A percentile compares a stretch with the other conserved stretches of the same genome.
phyloP scores from a whole-genome alignment of 2,797 vertebrate genomes.

The Hydrocynus forskahlii region DNA sequence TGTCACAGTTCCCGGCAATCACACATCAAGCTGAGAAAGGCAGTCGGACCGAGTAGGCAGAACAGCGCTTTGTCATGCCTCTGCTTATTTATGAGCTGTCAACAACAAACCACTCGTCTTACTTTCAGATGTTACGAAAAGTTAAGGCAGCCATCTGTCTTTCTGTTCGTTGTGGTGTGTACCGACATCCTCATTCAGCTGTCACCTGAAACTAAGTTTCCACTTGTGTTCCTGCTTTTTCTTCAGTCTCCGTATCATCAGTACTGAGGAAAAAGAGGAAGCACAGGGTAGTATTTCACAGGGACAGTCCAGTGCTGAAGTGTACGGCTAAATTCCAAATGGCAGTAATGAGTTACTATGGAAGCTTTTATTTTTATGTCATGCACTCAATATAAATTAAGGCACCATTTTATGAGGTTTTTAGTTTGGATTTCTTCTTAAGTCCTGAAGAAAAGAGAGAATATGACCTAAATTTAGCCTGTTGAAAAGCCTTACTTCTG shows the following conservation, averaged over 20 bases:
- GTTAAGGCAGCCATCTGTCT: conserved; percentile 29
- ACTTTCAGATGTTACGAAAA: conserved; percentile 22
- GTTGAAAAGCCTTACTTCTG: background rate
- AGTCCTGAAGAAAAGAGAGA: too few species aligned
- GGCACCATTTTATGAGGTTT: background rate
- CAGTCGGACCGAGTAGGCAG: background rate
- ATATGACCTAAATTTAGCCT: background rate
- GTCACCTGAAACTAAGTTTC: conserved; percentile 8
- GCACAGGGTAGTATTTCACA: background rate
- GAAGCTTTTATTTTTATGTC: background rate
- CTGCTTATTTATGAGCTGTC: conserved; percentile 23
- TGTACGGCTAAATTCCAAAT: background rate
- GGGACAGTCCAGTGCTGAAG: background rate
- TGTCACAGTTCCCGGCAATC: background rate
- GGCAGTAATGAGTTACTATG: background rate
- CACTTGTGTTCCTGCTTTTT: background rate
- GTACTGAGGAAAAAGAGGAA: background rate
- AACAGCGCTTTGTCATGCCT: conserved; percentile 14
- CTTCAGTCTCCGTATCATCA: background rate
- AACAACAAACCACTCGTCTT: conserved; percentile 6
- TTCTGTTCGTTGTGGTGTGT: conserved; percentile 33
- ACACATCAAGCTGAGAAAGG: background rate
- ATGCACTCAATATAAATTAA: background rate
- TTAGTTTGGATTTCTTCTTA: background rate
- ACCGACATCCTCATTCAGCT: conserved; percentile 20